phyloP scores from a whole-genome alignment of 2,113 vertebrate species.

The Myiopsitta monachus region DNA sequence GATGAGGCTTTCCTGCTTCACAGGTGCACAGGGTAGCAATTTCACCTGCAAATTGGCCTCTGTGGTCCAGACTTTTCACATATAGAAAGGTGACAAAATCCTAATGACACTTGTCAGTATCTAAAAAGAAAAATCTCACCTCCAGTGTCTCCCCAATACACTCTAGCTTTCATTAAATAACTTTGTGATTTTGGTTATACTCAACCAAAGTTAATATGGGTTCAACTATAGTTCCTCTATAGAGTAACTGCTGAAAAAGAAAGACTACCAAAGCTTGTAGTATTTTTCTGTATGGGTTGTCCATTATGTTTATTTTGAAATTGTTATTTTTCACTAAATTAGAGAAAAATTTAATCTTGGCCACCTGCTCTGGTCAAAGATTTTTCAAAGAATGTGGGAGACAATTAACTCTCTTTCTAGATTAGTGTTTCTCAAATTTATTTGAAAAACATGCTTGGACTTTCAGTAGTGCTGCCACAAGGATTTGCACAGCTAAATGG shows the following conservation, averaged over 20 bases:
- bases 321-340: neutral
- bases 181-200: neutral
- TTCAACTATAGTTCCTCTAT: neutral
- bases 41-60: neutral
- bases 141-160: neutral
- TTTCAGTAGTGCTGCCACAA: fast-evolving
- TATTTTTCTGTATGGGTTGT: neutral
- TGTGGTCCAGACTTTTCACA: neutral
- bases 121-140: neutral
- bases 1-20: neutral
- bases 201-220: neutral
- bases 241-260: neutral
- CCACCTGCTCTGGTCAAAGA: neutral
- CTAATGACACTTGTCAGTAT: neutral
- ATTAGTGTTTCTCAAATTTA: neutral
- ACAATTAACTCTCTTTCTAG: neutral
- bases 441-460: neutral
- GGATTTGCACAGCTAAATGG: neutral
- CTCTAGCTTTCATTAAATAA: neutral
- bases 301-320: neutral
- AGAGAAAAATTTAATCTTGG: neutral
- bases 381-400: neutral
- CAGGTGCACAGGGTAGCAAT: neutral
- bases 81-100: neutral
- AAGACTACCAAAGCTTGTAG: neutral